Base-by-base conservation (phyloP, 2,113 vertebrate species). In the Dendrocopos noguchii region DNA sequence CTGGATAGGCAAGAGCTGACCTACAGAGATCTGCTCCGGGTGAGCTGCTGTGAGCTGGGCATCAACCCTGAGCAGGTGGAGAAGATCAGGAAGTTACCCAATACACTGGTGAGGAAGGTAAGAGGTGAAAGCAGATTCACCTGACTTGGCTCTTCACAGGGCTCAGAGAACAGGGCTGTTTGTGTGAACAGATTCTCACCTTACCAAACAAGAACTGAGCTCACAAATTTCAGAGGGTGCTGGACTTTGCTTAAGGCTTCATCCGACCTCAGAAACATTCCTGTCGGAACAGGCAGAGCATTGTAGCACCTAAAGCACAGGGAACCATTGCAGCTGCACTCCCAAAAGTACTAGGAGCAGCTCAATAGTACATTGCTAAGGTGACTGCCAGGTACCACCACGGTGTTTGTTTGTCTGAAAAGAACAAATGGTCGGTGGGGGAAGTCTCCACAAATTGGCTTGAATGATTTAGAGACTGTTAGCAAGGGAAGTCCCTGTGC, bases 61-160 rank as follows among this genome's bases (percentile, higher is more conserved):
- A 52, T 99, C 95, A 97, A 98, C 22, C 92, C 98, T 1, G 98
- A 99, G 25, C 98, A 98, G 34, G 98, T 99, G 81, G 98, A 98
- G 94, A 99, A 98, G 96, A 98, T 99, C 73, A 98, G 99, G 81
- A 99, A 99, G 83, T 97, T 99, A 88, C 98, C 99, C 1, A 99
- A 99, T 94, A 98, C 99, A 12, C 96, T 99, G 87, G 89, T 99
- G 63, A 98, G 98, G 97, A 99, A 98, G 98, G 99, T 98, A 94
- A 87, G 91, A 70, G 46, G 9, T 65, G 50, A 60, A 31, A 73
- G 1, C 25, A 44, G 17, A 29, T 63, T 59, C 16, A 68, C 36
- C 50, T 79, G 50, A 53, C 60, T 82, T 67, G 19, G 24, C 12
- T 27, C 33, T 55, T 25, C 50, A 27, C 36, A 74, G 44, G 47